Evolutionary conservation across 2,888 invertebrate species (phyloP).

Genomic region (Pristionchus arcanus): DNA sequence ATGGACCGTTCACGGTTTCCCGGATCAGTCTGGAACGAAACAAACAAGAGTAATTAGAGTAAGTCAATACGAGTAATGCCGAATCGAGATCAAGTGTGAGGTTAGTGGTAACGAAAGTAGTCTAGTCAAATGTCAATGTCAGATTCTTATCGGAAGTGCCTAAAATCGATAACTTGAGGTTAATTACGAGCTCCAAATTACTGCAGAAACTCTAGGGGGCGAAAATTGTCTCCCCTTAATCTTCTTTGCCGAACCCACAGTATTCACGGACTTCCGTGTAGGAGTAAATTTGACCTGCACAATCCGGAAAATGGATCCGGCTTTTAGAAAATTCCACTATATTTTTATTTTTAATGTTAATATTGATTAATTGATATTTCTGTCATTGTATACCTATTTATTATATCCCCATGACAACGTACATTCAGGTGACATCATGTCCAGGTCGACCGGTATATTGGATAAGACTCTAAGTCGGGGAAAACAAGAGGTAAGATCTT

Average conservation of each 20-base stretch:
- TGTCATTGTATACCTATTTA: neutral
- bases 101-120: neutral
- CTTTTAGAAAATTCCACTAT: neutral
- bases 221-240: slow-evolving; percentile 8
- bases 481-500: slow-evolving; percentile 72
- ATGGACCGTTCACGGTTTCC: slow-evolving; percentile 45
- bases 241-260: neutral
- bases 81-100: neutral
- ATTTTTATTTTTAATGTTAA: slow-evolving; percentile 10
- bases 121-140: neutral
- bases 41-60: neutral
- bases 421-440: slow-evolving; percentile 58
- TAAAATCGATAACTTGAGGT: neutral
- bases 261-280: neutral
- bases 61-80: neutral
- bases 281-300: neutral
- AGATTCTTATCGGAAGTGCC: neutral
- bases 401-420: neutral
- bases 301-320: neutral
- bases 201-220: slow-evolving; percentile 6
- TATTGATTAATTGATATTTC: neutral
- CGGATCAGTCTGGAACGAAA: slow-evolving; percentile 48
- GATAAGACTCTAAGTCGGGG: slow-evolving; percentile 78
- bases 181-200: slow-evolving; percentile 24
- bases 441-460: slow-evolving; percentile 72